phyloP scores from a whole-genome alignment of 92 coral and sea anemone species.

The Bergia sp. region DNA sequence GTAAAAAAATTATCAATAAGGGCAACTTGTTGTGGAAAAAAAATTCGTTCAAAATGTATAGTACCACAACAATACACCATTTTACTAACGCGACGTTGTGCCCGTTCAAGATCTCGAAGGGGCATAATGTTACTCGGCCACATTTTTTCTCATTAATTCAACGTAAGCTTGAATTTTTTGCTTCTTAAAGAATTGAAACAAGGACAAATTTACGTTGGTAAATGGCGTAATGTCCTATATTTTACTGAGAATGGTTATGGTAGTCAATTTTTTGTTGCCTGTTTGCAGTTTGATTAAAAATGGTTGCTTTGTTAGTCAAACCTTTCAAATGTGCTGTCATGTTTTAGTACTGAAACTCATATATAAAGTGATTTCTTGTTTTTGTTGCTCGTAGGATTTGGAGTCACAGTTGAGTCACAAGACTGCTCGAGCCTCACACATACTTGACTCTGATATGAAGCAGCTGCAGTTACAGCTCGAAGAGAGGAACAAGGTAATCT shows the following conservation, averaged over 20 bases:
- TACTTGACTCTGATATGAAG: conserved; percentile 70
- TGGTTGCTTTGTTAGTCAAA: background rate
- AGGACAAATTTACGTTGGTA: too few relatives aligned
- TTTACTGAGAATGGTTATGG: too few relatives aligned
- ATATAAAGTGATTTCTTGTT: background rate
- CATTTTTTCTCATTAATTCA: background rate
- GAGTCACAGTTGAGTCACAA: conserved; percentile 76
- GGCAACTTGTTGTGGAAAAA: too few relatives aligned
- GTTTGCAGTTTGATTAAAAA: background rate
- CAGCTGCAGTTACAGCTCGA: conserved; percentile 85
- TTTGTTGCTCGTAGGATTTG: conserved; percentile 68
- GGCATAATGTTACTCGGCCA: too few relatives aligned
- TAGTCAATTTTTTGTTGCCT: background rate
- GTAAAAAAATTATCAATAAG: too few relatives aligned
- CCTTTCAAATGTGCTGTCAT: conserved; percentile 5
- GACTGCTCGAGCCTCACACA: conserved; percentile 73
- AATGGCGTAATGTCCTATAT: too few relatives aligned
- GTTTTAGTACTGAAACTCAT: background rate
- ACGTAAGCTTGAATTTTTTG: too few relatives aligned
- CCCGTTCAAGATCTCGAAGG: too few relatives aligned
- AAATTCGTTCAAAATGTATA: too few relatives aligned
- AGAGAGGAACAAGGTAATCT: conserved; percentile 78
- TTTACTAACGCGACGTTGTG: too few relatives aligned
- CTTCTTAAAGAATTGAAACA: too few relatives aligned
- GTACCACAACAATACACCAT: too few relatives aligned